phyloP scores from a whole-genome alignment of 2,113 vertebrate species.

The Peromyscus polionotus region DNA sequence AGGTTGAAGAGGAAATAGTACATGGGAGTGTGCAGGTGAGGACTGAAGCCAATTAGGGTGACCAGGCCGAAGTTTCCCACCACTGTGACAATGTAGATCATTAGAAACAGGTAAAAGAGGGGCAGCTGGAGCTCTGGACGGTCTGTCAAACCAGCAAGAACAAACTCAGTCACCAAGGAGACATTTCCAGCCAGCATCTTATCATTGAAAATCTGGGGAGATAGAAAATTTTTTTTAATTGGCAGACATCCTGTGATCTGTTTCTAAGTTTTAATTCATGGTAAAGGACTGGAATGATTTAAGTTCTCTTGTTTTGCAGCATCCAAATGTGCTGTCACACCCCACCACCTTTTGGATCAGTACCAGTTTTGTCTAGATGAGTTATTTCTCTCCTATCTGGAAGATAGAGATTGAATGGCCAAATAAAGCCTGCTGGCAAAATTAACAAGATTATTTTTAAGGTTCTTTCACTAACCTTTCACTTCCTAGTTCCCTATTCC shows the following conservation, averaged over 20 bases:
- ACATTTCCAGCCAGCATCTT: background rate
- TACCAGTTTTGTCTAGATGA: background rate
- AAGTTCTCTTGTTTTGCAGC: background rate
- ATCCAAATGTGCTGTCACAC: background rate
- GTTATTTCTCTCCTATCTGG: background rate
- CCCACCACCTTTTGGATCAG: background rate
- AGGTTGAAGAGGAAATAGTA: background rate
- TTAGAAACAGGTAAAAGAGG: background rate
- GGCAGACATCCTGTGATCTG: background rate
- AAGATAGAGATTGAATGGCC: background rate
- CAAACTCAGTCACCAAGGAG: background rate
- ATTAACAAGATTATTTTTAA: background rate
- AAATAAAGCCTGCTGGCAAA: background rate
- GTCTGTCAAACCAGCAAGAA: background rate
- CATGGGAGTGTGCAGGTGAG: background rate
- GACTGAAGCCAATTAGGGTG: background rate
- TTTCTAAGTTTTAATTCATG: background rate
- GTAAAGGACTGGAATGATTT: background rate
- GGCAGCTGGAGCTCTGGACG: background rate
- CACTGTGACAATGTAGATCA: background rate
- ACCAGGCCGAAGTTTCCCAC: background rate
- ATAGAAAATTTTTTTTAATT: background rate
- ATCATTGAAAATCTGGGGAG: background rate
- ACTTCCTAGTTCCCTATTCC: background rate
- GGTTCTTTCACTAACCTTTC: background rate